phyloP scores from a whole-genome alignment of 1,140 invertebrate species.

The Brachionus sp. region DNA sequence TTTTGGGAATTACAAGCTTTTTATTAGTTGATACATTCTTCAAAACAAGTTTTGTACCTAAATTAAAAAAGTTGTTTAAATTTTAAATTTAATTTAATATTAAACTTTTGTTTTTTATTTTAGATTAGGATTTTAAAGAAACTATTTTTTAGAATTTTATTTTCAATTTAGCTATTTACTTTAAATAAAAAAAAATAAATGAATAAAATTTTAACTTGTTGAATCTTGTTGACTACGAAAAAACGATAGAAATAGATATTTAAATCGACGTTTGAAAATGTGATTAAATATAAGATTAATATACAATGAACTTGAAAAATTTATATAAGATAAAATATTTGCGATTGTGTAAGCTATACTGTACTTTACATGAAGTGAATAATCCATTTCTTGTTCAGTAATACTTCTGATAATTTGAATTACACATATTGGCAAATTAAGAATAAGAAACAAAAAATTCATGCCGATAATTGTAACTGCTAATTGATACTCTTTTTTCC shows the following conservation, averaged over 20 bases:
- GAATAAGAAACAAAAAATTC: constrained; percentile 1
- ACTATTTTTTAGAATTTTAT: background rate
- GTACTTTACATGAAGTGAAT: background rate
- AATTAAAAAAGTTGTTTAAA: no score
- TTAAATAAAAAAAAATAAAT: background rate
- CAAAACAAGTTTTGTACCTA: no score
- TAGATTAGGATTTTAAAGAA: no score
- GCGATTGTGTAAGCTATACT: background rate
- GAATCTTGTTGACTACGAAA: background rate
- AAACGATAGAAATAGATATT: background rate
- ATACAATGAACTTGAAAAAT: constrained; percentile 27
- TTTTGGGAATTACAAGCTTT: no score
- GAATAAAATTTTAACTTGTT: background rate
- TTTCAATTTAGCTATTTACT: background rate
- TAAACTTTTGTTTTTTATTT: no score
- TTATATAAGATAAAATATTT: constrained; percentile 24
- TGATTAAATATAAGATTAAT: constrained; percentile 31
- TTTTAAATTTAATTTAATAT: no score
- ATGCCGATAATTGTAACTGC: constrained; percentile 8
- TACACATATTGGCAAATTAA: constrained; percentile 28
- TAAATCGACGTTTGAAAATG: background rate
- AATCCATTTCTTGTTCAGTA: background rate
- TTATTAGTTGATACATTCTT: no score
- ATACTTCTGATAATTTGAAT: background rate
- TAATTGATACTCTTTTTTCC: constrained; percentile 24